phyloP scores from a whole-genome alignment of 2,113 vertebrate genomes.

The Cromileptes altivelis region DNA sequence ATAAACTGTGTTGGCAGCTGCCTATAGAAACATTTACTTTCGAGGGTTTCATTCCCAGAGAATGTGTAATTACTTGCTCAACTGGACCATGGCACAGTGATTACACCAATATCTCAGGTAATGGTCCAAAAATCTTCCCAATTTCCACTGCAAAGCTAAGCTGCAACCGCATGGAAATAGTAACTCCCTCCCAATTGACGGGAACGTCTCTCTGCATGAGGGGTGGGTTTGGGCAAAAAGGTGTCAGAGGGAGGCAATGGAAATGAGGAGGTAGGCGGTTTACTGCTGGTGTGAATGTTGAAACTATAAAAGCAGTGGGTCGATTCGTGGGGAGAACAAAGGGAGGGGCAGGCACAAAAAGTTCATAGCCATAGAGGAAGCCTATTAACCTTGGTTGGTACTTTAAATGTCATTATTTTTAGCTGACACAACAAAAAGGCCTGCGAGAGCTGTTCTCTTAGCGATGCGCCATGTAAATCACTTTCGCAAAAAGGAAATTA shows the following conservation, averaged over 20 bases:
- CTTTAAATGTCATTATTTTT: conserved; percentile 99
- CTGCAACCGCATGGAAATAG: conserved; percentile 11
- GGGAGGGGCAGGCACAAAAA: conserved; percentile 76
- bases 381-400: conserved; percentile 98
- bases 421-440: conserved; percentile 92
- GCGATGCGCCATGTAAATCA: conserved; percentile 96
- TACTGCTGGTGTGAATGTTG: conserved; percentile 57
- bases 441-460: conserved; percentile 88
- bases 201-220: conserved; percentile 35
- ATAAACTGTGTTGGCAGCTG: conserved; percentile 54
- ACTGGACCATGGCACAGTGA: conserved; percentile 72
- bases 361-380: conserved; percentile 86
- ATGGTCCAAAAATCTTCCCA: conserved; percentile 61
- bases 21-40: conserved; percentile 65
- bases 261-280: conserved; percentile 49
- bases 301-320: conserved; percentile 75
- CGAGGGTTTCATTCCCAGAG: conserved; percentile 53
- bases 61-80: conserved; percentile 76
- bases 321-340: conserved; percentile 66
- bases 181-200: conserved; percentile 33
- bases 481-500: conserved; percentile 98
- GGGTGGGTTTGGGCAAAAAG: conserved; percentile 14
- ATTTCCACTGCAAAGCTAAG: conserved; percentile 39
- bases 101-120: conserved; percentile 73
- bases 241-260: conserved; percentile 25